Conservation (phyloP, 2,888 invertebrate species). For the Embidobia sp. region DNA sequence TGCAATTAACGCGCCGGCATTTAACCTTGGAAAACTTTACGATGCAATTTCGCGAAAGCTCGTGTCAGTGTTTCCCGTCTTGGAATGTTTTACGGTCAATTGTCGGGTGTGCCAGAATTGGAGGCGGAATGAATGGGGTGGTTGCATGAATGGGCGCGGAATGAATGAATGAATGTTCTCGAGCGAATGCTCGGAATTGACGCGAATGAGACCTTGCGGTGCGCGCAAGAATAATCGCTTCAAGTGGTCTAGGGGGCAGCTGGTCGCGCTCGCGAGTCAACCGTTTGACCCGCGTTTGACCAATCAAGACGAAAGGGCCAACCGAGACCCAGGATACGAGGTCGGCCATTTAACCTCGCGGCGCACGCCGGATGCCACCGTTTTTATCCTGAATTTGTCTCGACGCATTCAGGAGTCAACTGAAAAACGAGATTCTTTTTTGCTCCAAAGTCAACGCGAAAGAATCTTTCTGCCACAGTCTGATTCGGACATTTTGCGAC, state of each 20-base stretch:
- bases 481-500: no score
- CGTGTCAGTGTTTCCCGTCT: slow-evolving; percentile 24
- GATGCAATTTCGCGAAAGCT: slow-evolving; percentile 24
- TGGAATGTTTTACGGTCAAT: slow-evolving; percentile 60
- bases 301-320: slow-evolving; percentile 73
- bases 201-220: slow-evolving; percentile 57
- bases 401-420: no score
- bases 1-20: no score
- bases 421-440: no score
- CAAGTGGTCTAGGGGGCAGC: slow-evolving; percentile 75
- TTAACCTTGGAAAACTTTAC: slow-evolving; percentile 24
- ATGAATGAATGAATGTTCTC: slow-evolving; percentile 51
- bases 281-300: slow-evolving; percentile 76
- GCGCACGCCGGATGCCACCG: slow-evolving; percentile 80
- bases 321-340: slow-evolving; percentile 80
- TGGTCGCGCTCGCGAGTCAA: slow-evolving; percentile 77
- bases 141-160: slow-evolving; percentile 37
- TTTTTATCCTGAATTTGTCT: slow-evolving; percentile 77
- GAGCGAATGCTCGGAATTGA: slow-evolving; percentile 40
- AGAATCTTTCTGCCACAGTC: no score
- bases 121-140: slow-evolving; percentile 50
- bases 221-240: slow-evolving; percentile 63
- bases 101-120: no score
- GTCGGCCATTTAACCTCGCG: slow-evolving; percentile 79
- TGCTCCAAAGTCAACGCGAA: no score